A percentile compares a stretch with the other conserved stretches of the same genome.
Evolutionary conservation across 2,113 vertebrate genomes (phyloP).

Genomic region (Columba livia): DNA sequence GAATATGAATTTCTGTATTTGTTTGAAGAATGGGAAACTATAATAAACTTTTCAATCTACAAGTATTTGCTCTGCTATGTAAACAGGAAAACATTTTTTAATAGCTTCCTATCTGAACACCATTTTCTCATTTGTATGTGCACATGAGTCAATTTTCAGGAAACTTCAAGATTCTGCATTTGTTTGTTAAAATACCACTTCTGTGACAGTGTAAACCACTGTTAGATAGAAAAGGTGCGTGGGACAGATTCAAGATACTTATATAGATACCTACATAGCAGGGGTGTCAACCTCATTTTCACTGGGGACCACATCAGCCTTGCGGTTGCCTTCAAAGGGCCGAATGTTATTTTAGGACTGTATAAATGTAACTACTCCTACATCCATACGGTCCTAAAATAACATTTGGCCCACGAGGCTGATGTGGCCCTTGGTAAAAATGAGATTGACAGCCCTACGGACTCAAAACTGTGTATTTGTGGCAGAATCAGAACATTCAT

Average conservation of each 20-base stretch:
- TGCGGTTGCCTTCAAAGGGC: no score
- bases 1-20: not conserved
- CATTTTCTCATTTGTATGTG: not conserved
- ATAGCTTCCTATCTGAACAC: conserved; percentile 55
- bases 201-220: not conserved
- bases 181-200: conserved; percentile 1
- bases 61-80: conserved; percentile 14
- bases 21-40: not conserved
- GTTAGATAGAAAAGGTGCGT: not conserved
- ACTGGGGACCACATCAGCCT: no score
- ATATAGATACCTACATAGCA: no score
- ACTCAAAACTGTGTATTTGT: not conserved
- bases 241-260: not conserved
- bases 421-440: no score
- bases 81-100: conserved; percentile 74
- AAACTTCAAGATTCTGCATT: conserved; percentile 16
- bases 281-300: no score
- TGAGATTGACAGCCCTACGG: no score
- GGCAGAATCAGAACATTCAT: not conserved
- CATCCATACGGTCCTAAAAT: no score
- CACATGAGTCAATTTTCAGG: not conserved
- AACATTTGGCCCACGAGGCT: no score
- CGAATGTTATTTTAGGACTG: no score
- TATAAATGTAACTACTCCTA: no score
- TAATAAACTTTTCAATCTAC: not conserved